These are phyloP conservation scores for Leucoptera coffeella DNA, from an alignment of 2,888 invertebrate genomes.

Conservation along the genomic window DNA sequence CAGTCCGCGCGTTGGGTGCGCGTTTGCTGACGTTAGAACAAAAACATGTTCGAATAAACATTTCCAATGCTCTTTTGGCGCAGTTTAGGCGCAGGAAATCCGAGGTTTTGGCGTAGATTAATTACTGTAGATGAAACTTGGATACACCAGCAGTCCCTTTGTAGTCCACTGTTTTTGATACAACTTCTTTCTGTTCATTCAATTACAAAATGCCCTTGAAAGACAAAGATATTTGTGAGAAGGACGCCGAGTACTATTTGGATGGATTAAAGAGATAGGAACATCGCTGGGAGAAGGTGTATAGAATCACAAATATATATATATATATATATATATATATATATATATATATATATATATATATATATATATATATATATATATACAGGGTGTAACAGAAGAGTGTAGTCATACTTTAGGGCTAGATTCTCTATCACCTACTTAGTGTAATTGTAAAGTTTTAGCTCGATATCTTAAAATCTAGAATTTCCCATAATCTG, in stretches of 20 bases:
- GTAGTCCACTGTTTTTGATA: background rate
- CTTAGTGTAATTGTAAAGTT: too few relatives aligned
- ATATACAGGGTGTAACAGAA: too few relatives aligned
- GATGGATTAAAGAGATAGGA: background rate
- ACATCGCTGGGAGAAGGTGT: background rate
- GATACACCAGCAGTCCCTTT: too few relatives aligned
- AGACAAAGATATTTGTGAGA: background rate
- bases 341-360: too few relatives aligned
- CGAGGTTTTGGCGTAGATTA: too few relatives aligned
- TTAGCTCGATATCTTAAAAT: too few relatives aligned
- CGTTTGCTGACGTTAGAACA: background rate
- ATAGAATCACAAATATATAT: background rate
- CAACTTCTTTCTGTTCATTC: background rate
- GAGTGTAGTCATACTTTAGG: too few relatives aligned
- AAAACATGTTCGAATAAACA: background rate
- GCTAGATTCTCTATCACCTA: too few relatives aligned
- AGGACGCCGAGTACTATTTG: background rate
- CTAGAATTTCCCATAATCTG: too few relatives aligned
- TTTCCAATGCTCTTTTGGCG: background rate
- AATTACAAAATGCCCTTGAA: background rate
- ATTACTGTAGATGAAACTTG: background rate
- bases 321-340: too few relatives aligned
- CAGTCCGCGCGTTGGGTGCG: background rate
- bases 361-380: too few relatives aligned
- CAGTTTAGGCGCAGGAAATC: background rate